Base-by-base conservation (phyloP, 1,140 invertebrate species). In the Brachionus sp. region DNA sequence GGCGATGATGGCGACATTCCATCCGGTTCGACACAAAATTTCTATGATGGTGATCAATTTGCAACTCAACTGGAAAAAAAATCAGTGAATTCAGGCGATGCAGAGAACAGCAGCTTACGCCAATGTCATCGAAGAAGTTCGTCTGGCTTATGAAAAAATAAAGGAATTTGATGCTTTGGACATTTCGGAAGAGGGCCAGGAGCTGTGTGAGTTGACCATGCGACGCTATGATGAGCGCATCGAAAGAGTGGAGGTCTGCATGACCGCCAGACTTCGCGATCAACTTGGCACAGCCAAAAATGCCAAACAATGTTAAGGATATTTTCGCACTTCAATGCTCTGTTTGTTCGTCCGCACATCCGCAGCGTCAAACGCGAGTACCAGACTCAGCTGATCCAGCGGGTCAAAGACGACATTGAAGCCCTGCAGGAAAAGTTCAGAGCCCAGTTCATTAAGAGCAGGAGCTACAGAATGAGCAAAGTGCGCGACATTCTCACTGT, bases 271-370 rank as follows among this genome's bases (percentile, higher is more conserved):
- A 88, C 91, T 99, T 0, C 91, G 97, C 75, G 97, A 99, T 89
- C 97, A 99, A 87, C 90, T 99, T 1, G 97, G 96, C 37, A 97
- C 95, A 3, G 97, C 97, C 0, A 98, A 97, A 89, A 98, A 98
- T 90, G 97, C 98, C 16, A 98, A 99, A 89, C 97, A 90, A 99
- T 99, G 97, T 99, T 98, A 90, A 91, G 95, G 42, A 98, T 98
- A 86, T 98, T 98, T 90, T 96, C 95, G 9, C 92, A 97, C 16
- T 99, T 98, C 90, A 99, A 99, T 90, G 97, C 96, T 0, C 90
- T 99, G 13, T 99, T 99, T 90, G 96, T 99, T 5, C 92, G 98
- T 13, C 97, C 97, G 5, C 97, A 99, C 89, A 99, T 99, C 86
- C 92, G 96, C 83, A 97, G 97, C 19, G 97, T 98, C 33, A 99